Evolutionary conservation across 2,888 invertebrate species (phyloP), one percentile per base, ranked within the genome.

Genomic region (Volucella bombylans): DNA sequence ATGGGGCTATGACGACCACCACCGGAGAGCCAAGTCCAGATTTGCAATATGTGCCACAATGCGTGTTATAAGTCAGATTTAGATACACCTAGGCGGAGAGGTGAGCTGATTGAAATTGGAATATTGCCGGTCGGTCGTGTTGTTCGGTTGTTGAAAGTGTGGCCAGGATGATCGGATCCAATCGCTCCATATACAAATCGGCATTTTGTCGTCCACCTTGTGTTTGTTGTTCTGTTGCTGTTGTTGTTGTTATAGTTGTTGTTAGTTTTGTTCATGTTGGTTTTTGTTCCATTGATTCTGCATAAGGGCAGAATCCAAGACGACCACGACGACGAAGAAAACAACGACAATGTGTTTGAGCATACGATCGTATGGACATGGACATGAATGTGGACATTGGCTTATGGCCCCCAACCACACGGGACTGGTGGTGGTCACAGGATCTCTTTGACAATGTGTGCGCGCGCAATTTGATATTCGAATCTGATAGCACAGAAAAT

Each of bases 381-480:
- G 10, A 50, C 61, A 64, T 49, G 49, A 52, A 31, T 52, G 64
- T 61, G 74, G 80, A 76, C 69, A 69, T 31, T 31, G 12, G 18
- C 47, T 73, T 49, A 45, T 65, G 72, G 39, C 67, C 52, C n/a
- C 65, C 31, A 31, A 31, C 31, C 31, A 31, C 31, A 62, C 52
- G 47, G 50, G 67, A 83, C 55, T 69, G 31, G 31, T 31, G 31
- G 31, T 31, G 59, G 68, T 61, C 68, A 45, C 41, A 78, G 65
- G 50, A 67, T 68, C 79, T 31, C 31, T 55, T 73, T 86, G 85
- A 86, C 87, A 87, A 87, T 86, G 82, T 82, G 86, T 86, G 82
- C 69, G 62, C 69, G 78, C 86, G 88, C 87, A 88, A 88, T 88
- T 88, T 88, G 88, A 88, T 88, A 88, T 87, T 88, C 88, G 87